These are phyloP conservation scores for Drosophila quadrilineata DNA, from an alignment of 1,140 invertebrate genomes.

Conservation along the genomic window DNA sequence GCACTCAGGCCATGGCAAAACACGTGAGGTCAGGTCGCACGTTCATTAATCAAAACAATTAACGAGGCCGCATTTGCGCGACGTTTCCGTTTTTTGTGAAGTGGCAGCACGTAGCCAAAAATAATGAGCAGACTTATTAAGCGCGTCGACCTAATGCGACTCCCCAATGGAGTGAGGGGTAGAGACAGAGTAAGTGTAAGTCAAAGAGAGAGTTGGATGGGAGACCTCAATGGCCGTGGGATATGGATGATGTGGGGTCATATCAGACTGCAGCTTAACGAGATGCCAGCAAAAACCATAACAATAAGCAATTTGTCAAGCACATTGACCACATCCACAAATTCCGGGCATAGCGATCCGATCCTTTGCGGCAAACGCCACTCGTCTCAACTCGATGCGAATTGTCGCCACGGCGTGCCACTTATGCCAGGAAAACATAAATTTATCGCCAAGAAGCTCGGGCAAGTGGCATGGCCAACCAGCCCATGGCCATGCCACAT, in stretches of 20 bases:
- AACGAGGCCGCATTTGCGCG: constrained; percentile 76
- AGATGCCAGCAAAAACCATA: constrained; percentile 55
- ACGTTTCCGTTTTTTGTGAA: constrained; percentile 70
- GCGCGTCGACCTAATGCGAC: constrained; percentile 36
- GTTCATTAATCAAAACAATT: constrained; percentile 80
- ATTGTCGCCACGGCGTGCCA: constrained; percentile 60
- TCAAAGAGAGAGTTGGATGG: too few species aligned
- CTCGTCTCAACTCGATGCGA: too few species aligned
- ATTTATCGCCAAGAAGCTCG: constrained; percentile 64
- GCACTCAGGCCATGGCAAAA: constrained; percentile 6
- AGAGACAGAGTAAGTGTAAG: not conserved
- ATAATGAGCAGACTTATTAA: constrained; percentile 73
- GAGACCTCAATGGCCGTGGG: too few species aligned
- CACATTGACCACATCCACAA: constrained; percentile 72
- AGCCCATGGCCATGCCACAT: constrained; percentile 6
- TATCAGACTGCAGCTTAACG: constrained; percentile 20
- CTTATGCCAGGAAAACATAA: constrained; percentile 76
- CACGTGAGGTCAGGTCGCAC: constrained; percentile 66
- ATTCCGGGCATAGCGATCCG: too few species aligned
- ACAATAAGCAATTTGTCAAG: constrained; percentile 79
- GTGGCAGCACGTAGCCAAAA: constrained; percentile 60
- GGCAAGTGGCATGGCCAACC: constrained; percentile 6
- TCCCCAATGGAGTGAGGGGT: not conserved
- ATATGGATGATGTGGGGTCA: not conserved
- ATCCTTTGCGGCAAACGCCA: too few species aligned